Base-by-base conservation (phyloP, 2,797 vertebrate species). In the Synanceia verrucosa region DNA sequence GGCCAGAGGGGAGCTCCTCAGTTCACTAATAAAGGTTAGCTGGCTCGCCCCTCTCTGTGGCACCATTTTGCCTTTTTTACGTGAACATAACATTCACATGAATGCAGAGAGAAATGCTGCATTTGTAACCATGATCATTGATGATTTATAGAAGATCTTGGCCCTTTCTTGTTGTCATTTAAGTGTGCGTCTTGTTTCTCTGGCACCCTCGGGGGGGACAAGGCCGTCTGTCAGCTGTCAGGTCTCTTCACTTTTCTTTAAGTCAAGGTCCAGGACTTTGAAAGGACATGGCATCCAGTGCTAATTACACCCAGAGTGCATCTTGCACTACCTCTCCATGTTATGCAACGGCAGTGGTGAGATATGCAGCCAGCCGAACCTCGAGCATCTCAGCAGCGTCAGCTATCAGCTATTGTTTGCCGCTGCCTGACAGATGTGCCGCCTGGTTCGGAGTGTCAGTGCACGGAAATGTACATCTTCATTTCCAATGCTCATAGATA, bases 341-440 rank as follows among this genome's bases (percentile, higher is more conserved):
- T 89, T 85, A 71, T 64, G 44, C 81, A 90, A 84, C 39, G 0
- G 11, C 43, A n/a, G n/a, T n/a, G 4, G 64, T 24, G 31, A 70
- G 64, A 76, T 62, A 33, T 43, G 60, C 74, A 51, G 67, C 60
- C 65, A 43, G 47, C 59, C 66, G 53, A 58, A 75, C 81, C 62
- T 46, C 51, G 9, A 63, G 52, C 70, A 43, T 79, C 56, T 63
- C 43, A 12, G 48, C 73, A 64, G 53, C 21, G 47, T 70, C 63
- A 62, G 75, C 83, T 89, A 86, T 89, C 88, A 44, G 51, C 37
- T 82, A 62, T 63, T 24, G 75, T 91, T 85, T 75, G 52, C 62
- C 1, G 6, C 26, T 57, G 41, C 39, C 31, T 57, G 50, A 78
- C 55, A 4, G 67, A 83, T 36, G 50, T 28, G 14, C 50, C 57